Conservation (phyloP, 2,888 invertebrate species). For the Dryobota labecula region DNA sequence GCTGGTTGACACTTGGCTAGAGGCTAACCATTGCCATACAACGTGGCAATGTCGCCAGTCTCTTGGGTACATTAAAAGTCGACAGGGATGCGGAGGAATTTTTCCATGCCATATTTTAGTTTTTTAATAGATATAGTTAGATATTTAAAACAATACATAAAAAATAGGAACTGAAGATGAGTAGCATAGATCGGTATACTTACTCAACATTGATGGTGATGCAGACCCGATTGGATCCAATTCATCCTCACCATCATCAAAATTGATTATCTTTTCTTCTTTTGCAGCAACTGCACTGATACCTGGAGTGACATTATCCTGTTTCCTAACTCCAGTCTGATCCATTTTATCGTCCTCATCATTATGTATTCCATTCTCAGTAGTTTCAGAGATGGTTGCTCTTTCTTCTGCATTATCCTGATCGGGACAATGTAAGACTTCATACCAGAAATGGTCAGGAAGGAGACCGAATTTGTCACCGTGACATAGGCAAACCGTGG, state of each 20-base stretch:
- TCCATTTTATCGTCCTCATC: slow-evolving; percentile 8
- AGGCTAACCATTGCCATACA: too few species aligned
- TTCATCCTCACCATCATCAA: slow-evolving; percentile 58
- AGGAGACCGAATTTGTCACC: slow-evolving; percentile 90
- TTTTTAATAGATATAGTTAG: too few species aligned
- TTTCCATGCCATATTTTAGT: too few species aligned
- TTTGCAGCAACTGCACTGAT: not conserved
- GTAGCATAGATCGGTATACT: slow-evolving; percentile 49
- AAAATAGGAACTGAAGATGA: not conserved
- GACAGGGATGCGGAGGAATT: too few species aligned
- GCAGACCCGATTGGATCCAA: slow-evolving; percentile 43
- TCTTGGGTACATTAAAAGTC: too few species aligned
- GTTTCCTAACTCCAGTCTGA: slow-evolving; percentile 16
- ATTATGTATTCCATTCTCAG: slow-evolving; percentile 12
- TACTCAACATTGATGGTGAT: slow-evolving; percentile 75
- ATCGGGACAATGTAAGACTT: slow-evolving; percentile 73
- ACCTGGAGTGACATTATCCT: slow-evolving; percentile 1
- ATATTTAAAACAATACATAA: too few species aligned
- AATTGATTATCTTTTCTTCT: slow-evolving; percentile 42
- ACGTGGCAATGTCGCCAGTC: too few species aligned
- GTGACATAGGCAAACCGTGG: slow-evolving; percentile 74
- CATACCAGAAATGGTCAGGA: slow-evolving; percentile 88
- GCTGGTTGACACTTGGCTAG: too few species aligned
- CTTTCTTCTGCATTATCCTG: slow-evolving; percentile 29
- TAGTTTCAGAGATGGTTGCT: not conserved